Base-by-base conservation (phyloP, 1,140 invertebrate genomes). In the Heliconius himera region DNA sequence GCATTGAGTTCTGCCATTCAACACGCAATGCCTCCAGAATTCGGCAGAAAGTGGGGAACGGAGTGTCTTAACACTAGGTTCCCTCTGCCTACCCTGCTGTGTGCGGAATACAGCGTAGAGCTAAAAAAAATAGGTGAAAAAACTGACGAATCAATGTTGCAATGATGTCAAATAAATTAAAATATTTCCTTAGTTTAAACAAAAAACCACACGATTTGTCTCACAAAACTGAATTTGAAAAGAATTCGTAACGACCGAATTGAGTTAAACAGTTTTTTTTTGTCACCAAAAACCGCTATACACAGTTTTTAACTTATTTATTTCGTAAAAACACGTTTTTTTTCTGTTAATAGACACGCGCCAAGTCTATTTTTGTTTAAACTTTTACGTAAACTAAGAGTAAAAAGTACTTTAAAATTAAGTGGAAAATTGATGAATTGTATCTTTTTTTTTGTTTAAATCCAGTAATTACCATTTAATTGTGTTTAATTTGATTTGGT, bases 151-250 rank as follows among this genome's bases (percentile, higher is more conserved):
- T 66, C 60, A 16, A 66, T 66, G 60, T 66, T 66, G 13, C 56
- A 66, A 26, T 66, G 22, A 16, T 29, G 22, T 5, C 60, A 66
- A 26, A 66, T 66, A 66, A 66, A 66, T 66, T 66, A 66, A 66
- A n/a, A 66, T 66, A 66, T 26, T 13, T 66, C 0, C 22, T 13
- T 66, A n/a, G 22, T 8, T 26, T 26, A 26, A 26, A 5, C 11
- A 26, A 66, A 66, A 26, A 66, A 66, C 18, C 18, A 66, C 22
- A 26, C n/a, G 22, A 29, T 66, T 66, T 66, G 60, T 66, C 60
- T 66, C 60, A 66, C 60, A 29, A 66, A 66, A 66, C 60, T 66
- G 60, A 66, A 66, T 66, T 66, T 66, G 22, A 29, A 66, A 66
- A 66, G 60, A 29, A 66, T 13, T 66, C 22, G 60, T 66, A 66